Evolutionary conservation across 2,888 invertebrate genomes (phyloP).

Genomic region (Ornithoptera priamus): DNA sequence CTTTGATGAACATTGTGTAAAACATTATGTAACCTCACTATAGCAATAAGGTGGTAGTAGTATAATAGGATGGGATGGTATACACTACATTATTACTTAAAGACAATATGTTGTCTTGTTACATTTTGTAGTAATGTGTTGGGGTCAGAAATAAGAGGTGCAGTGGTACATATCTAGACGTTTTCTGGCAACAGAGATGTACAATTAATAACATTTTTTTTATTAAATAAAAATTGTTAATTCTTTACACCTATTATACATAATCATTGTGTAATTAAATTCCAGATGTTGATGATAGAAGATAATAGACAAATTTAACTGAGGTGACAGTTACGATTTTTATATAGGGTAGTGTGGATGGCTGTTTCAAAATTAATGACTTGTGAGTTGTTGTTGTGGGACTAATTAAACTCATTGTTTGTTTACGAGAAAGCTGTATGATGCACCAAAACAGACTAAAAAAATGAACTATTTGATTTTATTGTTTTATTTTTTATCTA

Average conservation of each 20-base stretch:
- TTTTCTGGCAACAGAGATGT: no score
- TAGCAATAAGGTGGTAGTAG: no score
- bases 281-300: conserved; percentile 75
- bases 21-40: no score
- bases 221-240: no score
- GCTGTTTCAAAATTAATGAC: conserved; percentile 13
- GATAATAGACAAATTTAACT: conserved; percentile 45
- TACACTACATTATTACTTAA: no score
- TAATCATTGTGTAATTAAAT: conserved; percentile 35
- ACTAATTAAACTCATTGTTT: conserved; percentile 11
- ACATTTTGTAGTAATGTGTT: no score
- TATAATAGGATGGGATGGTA: no score
- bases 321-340: conserved; percentile 29
- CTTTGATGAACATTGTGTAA: no score
- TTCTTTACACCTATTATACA: not conserved
- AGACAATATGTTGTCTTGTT: no score
- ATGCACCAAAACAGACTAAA: conserved; percentile 9
- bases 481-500: conserved; percentile 4
- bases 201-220: no score
- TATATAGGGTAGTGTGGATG: conserved; percentile 22
- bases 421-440: conserved; percentile 4
- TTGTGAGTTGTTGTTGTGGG: conserved; percentile 16
- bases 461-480: conserved; percentile 15
- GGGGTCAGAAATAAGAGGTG: no score
- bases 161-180: no score